Evolutionary conservation across 1,140 invertebrate species (phyloP).

Genomic region (Liolophura sinensis): DNA sequence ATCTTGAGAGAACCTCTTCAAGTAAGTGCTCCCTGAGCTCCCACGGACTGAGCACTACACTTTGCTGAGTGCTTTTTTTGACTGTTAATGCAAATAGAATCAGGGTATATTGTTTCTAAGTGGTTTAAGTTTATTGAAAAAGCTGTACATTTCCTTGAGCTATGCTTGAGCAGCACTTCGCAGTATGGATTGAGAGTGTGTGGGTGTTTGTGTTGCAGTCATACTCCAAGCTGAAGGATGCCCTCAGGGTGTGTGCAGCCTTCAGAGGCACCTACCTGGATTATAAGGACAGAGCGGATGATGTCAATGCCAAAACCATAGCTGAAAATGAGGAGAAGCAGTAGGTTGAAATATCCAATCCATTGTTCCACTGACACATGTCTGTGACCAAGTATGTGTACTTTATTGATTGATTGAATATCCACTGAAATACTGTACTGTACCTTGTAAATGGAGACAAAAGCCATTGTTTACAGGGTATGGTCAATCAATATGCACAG

Average conservation of each 20-base stretch:
- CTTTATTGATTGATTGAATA: too few species aligned
- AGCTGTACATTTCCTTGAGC: too few species aligned
- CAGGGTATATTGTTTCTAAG: too few species aligned
- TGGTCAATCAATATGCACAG: too few species aligned
- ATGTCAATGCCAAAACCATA: slow-evolving; percentile 53
- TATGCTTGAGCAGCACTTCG: too few species aligned
- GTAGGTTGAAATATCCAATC: slow-evolving; percentile 30
- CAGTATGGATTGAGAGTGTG: too few species aligned
- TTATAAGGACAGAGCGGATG: slow-evolving; percentile 57
- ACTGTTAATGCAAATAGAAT: too few species aligned
- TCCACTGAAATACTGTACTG: too few species aligned
- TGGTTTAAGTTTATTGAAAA: too few species aligned
- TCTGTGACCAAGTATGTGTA: neutral
- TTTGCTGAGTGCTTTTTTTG: too few species aligned
- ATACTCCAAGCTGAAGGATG: slow-evolving; percentile 56
- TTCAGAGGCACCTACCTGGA: slow-evolving; percentile 59
- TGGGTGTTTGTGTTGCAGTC: slow-evolving; percentile 38
- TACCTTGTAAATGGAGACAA: too few species aligned
- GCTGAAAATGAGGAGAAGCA: slow-evolving; percentile 55
- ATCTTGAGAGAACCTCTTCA: slow-evolving; percentile 53
- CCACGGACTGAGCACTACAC: neutral
- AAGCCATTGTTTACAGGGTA: too few species aligned
- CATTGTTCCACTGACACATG: neutral
- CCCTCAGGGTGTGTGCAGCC: slow-evolving; percentile 56
- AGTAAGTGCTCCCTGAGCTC: slow-evolving; percentile 35